Base-by-base conservation (phyloP, 2,113 vertebrate species). In the Spermophilus dauricus region DNA sequence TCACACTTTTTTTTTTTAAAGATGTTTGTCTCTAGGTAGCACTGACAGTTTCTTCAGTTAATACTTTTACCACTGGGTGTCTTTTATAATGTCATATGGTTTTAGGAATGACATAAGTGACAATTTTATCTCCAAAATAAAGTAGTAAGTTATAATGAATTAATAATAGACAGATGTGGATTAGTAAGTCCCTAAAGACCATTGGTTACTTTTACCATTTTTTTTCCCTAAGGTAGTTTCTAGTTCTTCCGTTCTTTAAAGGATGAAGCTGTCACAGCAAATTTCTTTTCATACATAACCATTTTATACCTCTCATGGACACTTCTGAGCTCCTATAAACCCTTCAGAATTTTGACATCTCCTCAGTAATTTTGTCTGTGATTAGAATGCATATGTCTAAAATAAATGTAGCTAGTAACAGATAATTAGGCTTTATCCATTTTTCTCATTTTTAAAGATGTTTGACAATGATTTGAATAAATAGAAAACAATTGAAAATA, bases 81-180 rank as follows among this genome's bases (percentile, higher is more conserved):
- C 98, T 96, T 98, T 97, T 95, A 53, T 91, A 96, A 97, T 97
- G 97, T 97, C 95, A 96, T 97, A 98, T 97, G 73, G 11, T 96
- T 96, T 97, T 93, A 97, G 95, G 93, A 97, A 88, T 85, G 87
- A 97, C 75, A 93, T 94, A 95, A 98, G 95, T 97, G 89, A 96
- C 89, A 97, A 94, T 97, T 83, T 95, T 93, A 69, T 93, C 58
- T 95, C 86, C 51, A 97, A 98, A 98, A 97, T 76, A 92, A 98
- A 98, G 69, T 75, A 96, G 85, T 48, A 90, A 48, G 87, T 96
- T 84, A 88, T 89, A 91, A 95, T 97, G 95, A 94, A 94, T 97
- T 96, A 97, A 94, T 97, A 96, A 95, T 94, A 96, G 94, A 89
- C 89, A 92, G 86, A 78, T 61, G 26, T 91, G 58, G 37, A 93